Conservation (phyloP, 2,888 invertebrate genomes). For the Chaitophorus viminalis region DNA sequence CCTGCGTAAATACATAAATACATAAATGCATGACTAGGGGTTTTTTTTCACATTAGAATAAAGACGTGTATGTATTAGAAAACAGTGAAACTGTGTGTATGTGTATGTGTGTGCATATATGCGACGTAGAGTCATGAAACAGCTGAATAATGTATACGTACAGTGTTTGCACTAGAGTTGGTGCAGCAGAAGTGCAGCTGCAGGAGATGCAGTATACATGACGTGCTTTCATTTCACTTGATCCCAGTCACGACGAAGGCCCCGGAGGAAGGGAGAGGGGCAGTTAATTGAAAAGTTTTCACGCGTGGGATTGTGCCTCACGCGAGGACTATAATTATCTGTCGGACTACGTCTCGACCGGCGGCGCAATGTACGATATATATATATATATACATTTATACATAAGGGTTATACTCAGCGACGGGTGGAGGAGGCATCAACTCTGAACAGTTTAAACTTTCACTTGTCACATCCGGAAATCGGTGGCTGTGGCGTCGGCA, state of each 20-base stretch:
- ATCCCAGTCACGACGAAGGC: background rate
- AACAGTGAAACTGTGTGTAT: too few species aligned
- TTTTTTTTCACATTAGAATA: too few species aligned
- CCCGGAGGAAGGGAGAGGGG: background rate
- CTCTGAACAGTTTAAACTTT: conserved; percentile 40
- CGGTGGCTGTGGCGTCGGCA: background rate
- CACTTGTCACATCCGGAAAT: conserved; percentile 56
- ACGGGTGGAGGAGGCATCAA: background rate
- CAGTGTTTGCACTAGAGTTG: background rate
- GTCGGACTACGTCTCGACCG: background rate
- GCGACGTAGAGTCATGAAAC: background rate
- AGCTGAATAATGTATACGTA: background rate
- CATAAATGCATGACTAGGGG: too few species aligned
- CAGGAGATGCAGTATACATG: background rate
- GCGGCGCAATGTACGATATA: background rate
- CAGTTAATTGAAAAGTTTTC: conserved; percentile 58
- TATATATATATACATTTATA: background rate
- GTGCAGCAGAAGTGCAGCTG: background rate
- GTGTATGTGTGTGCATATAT: background rate
- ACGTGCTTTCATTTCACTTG: background rate
- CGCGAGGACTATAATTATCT: conserved; percentile 35
- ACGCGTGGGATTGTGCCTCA: background rate
- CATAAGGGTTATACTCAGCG: background rate
- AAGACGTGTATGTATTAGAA: too few species aligned
- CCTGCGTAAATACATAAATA: too few species aligned